Conservation (phyloP, 2,888 invertebrate species). For the Operophtera brumata region DNA sequence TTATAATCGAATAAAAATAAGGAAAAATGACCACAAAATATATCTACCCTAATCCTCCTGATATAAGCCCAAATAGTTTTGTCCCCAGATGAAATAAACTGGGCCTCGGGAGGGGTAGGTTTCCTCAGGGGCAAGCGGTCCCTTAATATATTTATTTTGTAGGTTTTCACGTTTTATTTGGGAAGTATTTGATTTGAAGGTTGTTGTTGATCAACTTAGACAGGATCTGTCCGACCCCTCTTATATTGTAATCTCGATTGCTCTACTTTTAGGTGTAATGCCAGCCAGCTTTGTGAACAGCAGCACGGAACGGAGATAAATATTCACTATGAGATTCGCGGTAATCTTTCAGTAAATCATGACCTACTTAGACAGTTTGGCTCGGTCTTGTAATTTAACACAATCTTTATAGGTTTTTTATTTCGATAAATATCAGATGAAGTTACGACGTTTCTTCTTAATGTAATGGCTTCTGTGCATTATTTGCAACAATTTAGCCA, state of each 20-base stretch:
- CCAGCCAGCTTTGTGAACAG: no score
- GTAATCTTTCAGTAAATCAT: no score
- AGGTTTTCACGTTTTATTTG: not conserved
- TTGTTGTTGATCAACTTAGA: no score
- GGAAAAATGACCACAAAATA: not conserved
- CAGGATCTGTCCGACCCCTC: not conserved
- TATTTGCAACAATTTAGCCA: no score
- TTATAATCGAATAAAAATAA: not conserved
- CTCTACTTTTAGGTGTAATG: not conserved
- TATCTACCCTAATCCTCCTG: not conserved
- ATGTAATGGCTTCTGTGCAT: no score
- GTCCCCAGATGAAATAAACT: conserved; percentile 2
- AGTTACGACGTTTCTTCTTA: no score
- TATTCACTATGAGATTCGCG: no score
- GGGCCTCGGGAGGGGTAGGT: not conserved
- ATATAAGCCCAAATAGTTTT: conserved; percentile 6
- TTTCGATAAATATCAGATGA: no score
- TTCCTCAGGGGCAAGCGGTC: not conserved
- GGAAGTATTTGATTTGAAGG: not conserved
- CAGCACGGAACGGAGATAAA: no score
- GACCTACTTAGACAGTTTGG: no score
- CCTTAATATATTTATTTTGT: conserved; percentile 7
- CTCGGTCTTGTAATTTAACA: no score
- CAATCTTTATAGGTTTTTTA: no score
- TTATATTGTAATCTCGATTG: not conserved